Conservation (phyloP, 2,797 vertebrate genomes). For the Petrocephalus sullivani region DNA sequence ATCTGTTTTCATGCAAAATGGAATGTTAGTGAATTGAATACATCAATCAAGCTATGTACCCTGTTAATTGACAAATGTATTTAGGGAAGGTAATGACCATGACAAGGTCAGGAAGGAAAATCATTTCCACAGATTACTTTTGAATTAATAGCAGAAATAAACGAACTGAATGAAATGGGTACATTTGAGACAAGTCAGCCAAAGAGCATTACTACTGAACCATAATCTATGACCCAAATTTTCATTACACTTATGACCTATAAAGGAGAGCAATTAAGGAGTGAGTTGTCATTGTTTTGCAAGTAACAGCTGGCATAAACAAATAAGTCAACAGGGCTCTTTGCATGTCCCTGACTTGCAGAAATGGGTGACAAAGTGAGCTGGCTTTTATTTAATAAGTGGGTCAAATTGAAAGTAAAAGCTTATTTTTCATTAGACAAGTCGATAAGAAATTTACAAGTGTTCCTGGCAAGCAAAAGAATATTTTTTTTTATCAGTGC, state of each 20-base stretch:
- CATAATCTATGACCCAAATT: not conserved
- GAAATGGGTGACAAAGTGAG: not conserved
- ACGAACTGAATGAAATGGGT: not conserved
- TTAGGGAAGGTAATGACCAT: not conserved
- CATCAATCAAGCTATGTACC: not conserved
- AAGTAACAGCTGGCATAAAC: not conserved
- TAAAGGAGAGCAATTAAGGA: constrained; percentile 4
- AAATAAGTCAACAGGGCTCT: not conserved
- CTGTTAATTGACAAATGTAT: constrained; percentile 11
- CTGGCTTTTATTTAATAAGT: not conserved
- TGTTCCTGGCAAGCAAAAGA: not conserved
- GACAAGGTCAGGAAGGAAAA: constrained; percentile 17
- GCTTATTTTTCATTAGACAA: not conserved
- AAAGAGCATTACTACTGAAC: constrained; percentile 9
- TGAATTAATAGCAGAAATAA: not conserved
- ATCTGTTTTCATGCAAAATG: not conserved
- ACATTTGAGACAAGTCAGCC: not conserved
- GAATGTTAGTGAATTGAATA: not conserved
- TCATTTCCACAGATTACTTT: constrained; percentile 9
- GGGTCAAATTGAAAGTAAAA: not conserved
- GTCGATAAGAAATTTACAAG: not conserved
- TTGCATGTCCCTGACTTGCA: not conserved
- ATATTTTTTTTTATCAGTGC: not conserved
- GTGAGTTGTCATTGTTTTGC: not conserved
- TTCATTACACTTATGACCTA: not conserved